Conservation (phyloP, 2,113 vertebrate species). For the Onychorhynchus coronatus region DNA sequence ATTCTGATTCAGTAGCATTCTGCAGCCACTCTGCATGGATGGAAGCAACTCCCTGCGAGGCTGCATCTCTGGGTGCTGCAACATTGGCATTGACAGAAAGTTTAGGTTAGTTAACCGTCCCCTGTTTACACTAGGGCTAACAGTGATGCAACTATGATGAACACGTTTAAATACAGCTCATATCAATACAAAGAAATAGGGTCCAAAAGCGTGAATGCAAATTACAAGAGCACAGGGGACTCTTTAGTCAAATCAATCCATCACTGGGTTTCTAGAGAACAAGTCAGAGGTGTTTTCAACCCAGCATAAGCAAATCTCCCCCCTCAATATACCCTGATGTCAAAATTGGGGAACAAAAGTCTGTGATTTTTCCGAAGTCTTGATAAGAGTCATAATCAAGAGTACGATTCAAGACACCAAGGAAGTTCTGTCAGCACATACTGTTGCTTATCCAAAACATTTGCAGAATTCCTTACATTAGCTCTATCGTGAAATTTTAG, state of each 20-base stretch:
- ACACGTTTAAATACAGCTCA: not conserved
- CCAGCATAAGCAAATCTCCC: constrained; percentile 26
- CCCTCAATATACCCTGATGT: not conserved
- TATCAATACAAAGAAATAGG: not conserved
- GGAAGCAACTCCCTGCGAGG: rapidly evolving
- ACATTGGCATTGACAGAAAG: not conserved
- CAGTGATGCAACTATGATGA: not conserved
- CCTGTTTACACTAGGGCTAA: not conserved
- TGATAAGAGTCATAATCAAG: not conserved
- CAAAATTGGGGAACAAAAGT: constrained; percentile 18
- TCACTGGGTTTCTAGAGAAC: not conserved
- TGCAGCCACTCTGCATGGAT: not conserved
- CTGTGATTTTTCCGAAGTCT: constrained; percentile 37
- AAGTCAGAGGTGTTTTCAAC: not conserved
- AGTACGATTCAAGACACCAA: constrained; percentile 17
- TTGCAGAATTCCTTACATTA: not conserved
- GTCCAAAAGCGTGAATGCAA: constrained; percentile 31
- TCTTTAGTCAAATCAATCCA: not conserved
- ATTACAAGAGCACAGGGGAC: not conserved
- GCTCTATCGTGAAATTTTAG: constrained; percentile 6
- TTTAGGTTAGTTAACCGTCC: not conserved
- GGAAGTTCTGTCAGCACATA: not conserved
- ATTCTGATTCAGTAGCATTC: not conserved
- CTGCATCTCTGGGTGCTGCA: not conserved
- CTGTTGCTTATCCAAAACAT: constrained; percentile 14